These are phyloP conservation scores for Argynnis bischoffii DNA, from an alignment of 2,888 invertebrate genomes.

Conservation along the genomic window DNA sequence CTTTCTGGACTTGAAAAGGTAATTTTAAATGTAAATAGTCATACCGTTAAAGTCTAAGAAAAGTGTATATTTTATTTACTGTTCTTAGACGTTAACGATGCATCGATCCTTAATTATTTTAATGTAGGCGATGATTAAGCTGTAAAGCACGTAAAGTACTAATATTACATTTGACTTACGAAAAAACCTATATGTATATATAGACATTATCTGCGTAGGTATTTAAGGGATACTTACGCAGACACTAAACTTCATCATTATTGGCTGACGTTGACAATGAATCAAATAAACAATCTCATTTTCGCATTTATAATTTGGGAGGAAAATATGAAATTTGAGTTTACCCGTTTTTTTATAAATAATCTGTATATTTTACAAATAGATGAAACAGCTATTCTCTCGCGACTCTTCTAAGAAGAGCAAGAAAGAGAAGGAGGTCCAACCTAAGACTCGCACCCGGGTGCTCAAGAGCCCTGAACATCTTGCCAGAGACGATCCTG, in stretches of 20 bases:
- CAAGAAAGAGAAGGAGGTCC: conserved; percentile 84
- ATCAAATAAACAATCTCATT: background rate
- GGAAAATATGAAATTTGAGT: background rate
- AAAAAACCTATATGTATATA: too few relatives aligned
- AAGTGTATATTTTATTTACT: too few relatives aligned
- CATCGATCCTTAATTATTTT: too few relatives aligned
- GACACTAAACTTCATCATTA: too few relatives aligned
- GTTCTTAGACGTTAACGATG: too few relatives aligned
- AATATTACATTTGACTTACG: too few relatives aligned
- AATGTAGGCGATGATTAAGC: too few relatives aligned
- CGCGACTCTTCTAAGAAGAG: conserved; percentile 86
- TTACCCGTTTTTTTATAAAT: background rate
- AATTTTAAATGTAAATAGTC: conserved; percentile 36
- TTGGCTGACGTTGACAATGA: background rate
- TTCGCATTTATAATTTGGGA: background rate
- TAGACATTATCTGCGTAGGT: too few relatives aligned
- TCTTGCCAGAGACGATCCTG: conserved; percentile 74
- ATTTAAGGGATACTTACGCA: too few relatives aligned
- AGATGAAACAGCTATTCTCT: conserved; percentile 89
- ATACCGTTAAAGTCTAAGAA: too few relatives aligned
- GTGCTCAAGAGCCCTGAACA: conserved; percentile 81
- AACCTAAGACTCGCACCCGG: conserved; percentile 79
- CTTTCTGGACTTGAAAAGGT: conserved; percentile 88
- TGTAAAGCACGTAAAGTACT: too few relatives aligned
- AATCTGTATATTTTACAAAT: conserved; percentile 32